phyloP scores from a whole-genome alignment of 2,797 vertebrate species.

The Australoheros facetus region DNA sequence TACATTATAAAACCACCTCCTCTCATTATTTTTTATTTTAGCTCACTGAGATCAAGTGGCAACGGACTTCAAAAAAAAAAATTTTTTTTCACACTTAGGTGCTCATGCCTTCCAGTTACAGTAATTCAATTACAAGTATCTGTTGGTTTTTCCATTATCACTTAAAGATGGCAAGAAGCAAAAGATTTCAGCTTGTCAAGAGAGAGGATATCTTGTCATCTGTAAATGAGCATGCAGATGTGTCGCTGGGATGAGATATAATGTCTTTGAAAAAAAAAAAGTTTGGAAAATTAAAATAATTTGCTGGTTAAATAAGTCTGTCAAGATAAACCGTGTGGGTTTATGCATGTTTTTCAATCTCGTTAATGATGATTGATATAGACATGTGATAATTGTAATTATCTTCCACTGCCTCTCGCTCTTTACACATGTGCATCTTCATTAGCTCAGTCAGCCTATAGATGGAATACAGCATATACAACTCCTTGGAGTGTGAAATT shows the following conservation, averaged over 20 bases:
- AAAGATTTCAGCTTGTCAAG: conserved; percentile 52
- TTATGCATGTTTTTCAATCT: conserved; percentile 59
- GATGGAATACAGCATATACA: conserved; percentile 30
- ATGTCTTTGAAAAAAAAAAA: conserved; percentile 22
- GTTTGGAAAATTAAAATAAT: conserved; percentile 31
- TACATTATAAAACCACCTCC: conserved; percentile 60
- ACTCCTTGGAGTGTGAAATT: conserved; percentile 69
- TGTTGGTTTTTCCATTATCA: conserved; percentile 76
- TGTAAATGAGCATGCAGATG: conserved; percentile 41
- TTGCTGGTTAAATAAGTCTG: conserved; percentile 19
- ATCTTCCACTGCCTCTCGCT: conserved; percentile 65
- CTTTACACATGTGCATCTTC: conserved; percentile 68
- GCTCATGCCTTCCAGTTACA: conserved; percentile 67
- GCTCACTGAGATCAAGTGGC: conserved; percentile 60
- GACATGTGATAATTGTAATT: conserved; percentile 73
- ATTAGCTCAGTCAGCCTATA: conserved; percentile 66
- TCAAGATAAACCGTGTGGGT: conserved; percentile 32
- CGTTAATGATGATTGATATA: conserved; percentile 75
- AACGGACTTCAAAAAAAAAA: conserved; percentile 4
- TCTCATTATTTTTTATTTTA: conserved; percentile 78
- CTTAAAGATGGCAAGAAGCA: conserved; percentile 65
- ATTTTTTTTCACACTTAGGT: conserved; percentile 73
- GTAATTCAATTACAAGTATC: conserved; percentile 67
- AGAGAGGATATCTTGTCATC: conserved; percentile 38
- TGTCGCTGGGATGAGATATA: conserved; percentile 11